Base-by-base conservation (phyloP, 2,113 vertebrate genomes). In the Centrocercus urophasianus region DNA sequence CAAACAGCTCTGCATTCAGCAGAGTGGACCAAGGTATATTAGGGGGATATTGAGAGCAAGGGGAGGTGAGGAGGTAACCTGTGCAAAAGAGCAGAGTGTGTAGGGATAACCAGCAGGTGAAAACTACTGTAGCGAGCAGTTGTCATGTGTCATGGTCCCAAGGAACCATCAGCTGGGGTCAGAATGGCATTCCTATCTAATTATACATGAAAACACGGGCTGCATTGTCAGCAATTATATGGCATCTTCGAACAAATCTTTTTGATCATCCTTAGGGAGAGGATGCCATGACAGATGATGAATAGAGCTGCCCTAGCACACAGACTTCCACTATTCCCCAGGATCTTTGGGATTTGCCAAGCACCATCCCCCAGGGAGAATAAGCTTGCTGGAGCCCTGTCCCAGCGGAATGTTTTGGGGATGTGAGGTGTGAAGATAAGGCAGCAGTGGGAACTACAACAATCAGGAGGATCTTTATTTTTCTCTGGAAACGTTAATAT, bases 161-260 rank as follows among this genome's bases (percentile, higher is more conserved):
- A 45, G 20, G 61, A 42, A 69, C 90, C 42, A 71, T 32, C 8
- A 78, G 73, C 54, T 65, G 48, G 14, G 38, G 1, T 54, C 78
- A 94, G 52, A 36, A 89, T 90, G 48, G 65, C 17, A 45, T 72
- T 91, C 56, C 83, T 93, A 48, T 79, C 48, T 66, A 89, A 86
- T 36, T 36, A 30, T 14, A 52, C 19, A 52, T 30, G 52, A 77
- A 87, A 85, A 65, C 65, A 80, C n/a, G 91, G 91, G 25, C 54
- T 3, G 1, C 21, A 10, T n/a, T 15, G 81, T 45, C 83, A 82
- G 12, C 36, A 75, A 13, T 57, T 93, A 79, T 70, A 56, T 40
- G 59, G 3, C 24, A 36, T 65, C 45, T 81, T 54, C 36, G 34
- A 88, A 83, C 27, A 59, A 67, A 70, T 80, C 60, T 77, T 25